A percentile compares a stretch with the other conserved stretches of the same genome.
Evolutionary conservation across 2,888 invertebrate species (phyloP).

Genomic region (Thereva unica): DNA sequence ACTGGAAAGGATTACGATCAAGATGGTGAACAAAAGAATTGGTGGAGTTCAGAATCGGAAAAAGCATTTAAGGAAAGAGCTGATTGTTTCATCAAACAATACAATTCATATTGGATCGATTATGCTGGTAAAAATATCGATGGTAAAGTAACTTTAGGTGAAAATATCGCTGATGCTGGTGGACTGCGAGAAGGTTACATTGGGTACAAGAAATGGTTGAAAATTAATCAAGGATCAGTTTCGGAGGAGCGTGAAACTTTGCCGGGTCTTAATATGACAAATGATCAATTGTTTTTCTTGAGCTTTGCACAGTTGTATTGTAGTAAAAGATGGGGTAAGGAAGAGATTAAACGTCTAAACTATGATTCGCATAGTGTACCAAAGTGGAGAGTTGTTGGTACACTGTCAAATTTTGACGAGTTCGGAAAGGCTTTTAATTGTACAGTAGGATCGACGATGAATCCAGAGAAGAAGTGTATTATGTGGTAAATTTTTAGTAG

Average conservation of each 20-base stretch:
- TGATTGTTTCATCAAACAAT: conserved; percentile 10
- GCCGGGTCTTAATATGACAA: conserved; percentile 41
- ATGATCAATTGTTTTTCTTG: too few species aligned
- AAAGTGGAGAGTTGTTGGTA: too few species aligned
- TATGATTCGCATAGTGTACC: too few species aligned
- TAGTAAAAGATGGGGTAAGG: too few species aligned
- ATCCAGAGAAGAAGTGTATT: too few species aligned
- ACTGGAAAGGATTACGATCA: conserved; percentile 7
- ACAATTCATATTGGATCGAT: conserved; percentile 2
- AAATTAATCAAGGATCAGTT: conserved; percentile 21
- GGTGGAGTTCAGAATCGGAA: not conserved
- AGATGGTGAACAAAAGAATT: conserved; percentile 35
- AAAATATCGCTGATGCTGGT: conserved; percentile 47
- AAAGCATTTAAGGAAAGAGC: not conserved
- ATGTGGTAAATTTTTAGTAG: too few species aligned
- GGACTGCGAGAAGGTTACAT: conserved; percentile 44
- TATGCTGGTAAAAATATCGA: not conserved
- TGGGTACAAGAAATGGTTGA: conserved; percentile 44
- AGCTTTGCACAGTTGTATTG: too few species aligned
- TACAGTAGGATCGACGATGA: too few species aligned
- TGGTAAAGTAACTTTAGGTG: conserved; percentile 33
- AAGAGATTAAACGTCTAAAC: too few species aligned
- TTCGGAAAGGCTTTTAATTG: too few species aligned
- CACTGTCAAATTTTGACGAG: too few species aligned
- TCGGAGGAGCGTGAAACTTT: conserved; percentile 38